Conservation (phyloP, 92 coral and sea anemone species). For the Umimayanthus kanabou region DNA sequence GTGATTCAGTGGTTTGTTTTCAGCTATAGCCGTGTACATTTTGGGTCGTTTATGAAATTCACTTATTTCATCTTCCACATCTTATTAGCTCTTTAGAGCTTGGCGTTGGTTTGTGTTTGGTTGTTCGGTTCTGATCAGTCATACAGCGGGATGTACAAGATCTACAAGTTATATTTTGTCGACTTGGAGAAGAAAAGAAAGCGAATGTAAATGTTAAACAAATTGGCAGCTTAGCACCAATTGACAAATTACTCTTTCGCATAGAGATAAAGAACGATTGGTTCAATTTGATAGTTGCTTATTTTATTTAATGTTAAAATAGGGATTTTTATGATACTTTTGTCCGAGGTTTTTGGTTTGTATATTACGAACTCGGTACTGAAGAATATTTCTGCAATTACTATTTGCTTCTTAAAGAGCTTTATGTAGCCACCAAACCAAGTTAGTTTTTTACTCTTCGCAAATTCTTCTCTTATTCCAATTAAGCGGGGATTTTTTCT, state of each 20-base stretch:
- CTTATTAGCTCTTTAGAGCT: background rate
- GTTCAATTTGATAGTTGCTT: background rate
- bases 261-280: background rate
- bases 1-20: background rate
- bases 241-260: background rate
- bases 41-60: background rate
- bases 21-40: background rate
- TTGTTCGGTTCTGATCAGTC: background rate
- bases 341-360: conserved; percentile 15
- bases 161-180: background rate
- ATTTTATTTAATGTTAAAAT: conserved; percentile 6
- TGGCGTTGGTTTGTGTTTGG: background rate
- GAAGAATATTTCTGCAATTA: background rate
- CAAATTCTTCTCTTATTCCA: no score
- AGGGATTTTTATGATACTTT: background rate
- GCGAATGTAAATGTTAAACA: background rate
- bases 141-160: conserved; percentile 3
- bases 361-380: background rate
- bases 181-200: background rate
- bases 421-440: background rate
- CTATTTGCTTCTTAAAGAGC: background rate
- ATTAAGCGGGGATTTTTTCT: background rate
- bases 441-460: background rate
- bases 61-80: background rate
- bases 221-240: background rate